Base-by-base conservation (phyloP, 1,140 invertebrate genomes). In the Orius insidiosus region DNA sequence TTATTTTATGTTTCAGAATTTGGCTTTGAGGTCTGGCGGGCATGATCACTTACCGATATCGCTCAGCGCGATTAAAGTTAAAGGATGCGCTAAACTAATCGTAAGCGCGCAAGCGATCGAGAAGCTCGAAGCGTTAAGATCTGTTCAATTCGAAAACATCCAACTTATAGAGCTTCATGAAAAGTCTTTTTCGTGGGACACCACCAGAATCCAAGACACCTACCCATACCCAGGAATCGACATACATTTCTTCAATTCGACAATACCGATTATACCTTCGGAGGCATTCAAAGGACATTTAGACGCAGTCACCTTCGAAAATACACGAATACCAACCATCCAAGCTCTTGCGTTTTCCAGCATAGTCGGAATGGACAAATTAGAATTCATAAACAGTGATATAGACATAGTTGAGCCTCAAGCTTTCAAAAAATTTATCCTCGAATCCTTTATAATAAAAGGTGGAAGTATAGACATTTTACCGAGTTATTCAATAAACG, bases 401-500 rank as follows among this genome's bases (percentile, higher is more conserved):
- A 62, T 81, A 13, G 66, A 68, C 16, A 67, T 62, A 6, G 66
- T 82, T 11, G 74, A 80, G 52, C 68, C 71, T 16, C 78, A 83
- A 57, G 72, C 78, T 1, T 82, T 85, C 53, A 85, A 84, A 48
- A 81, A 82, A 59, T 82, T 86, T 56, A 68, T 72, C 19, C 71
- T 78, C 0, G 64, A 69, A 24, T 5, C 40, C 7, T 41, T 55
- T 8, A 46, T 71, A 24, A 63, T 82, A 19, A 65, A 66, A 1
- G 67, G 69, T 1, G 65, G 61, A 10, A 67, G 80, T 31, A 56
- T 63, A 2, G 57, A 58, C 0, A 55, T 64, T 24, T 48, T 78
- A 35, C 78, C 79, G 1, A 82, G 78, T 45, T 68, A 78, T 35
- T 70, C 74, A 40, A 41, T 85, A 58, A 78, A 78, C 35, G 80